phyloP scores from a whole-genome alignment of 2,797 vertebrate species.

The Rhadinocentrus ornatus region DNA sequence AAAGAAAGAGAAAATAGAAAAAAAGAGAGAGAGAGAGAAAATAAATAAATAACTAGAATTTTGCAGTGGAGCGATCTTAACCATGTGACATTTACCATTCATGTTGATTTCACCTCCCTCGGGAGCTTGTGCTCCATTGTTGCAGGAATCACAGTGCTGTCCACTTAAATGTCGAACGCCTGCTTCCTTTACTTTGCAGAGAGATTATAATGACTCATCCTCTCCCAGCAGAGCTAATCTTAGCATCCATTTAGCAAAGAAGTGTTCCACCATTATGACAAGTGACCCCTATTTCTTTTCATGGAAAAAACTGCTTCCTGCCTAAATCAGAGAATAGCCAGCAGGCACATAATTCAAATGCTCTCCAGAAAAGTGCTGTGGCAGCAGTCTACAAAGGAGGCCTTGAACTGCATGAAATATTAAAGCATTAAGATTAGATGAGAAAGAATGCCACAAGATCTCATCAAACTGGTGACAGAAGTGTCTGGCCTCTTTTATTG shows the following conservation, averaged over 20 bases:
- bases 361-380: conserved; percentile 72
- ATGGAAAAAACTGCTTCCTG: conserved; percentile 65
- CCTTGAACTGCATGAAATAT: conserved; percentile 72
- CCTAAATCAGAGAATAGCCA: conserved; percentile 66
- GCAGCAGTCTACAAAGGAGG: conserved; percentile 69
- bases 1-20: conserved; percentile 10
- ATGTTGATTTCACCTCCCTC: conserved; percentile 42
- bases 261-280: conserved; percentile 73
- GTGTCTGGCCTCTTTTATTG: conserved; percentile 11
- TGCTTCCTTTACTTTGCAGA: conserved; percentile 59
- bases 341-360: conserved; percentile 74
- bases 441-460: conserved; percentile 44
- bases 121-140: conserved; percentile 53
- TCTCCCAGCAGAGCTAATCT: conserved; percentile 71
- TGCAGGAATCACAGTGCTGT: conserved; percentile 52
- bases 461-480: conserved; percentile 27
- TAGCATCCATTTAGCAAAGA: conserved; percentile 76
- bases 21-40: background rate
- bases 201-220: conserved; percentile 72
- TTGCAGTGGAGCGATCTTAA: conserved; percentile 32
- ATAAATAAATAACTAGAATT: conserved; percentile 43
- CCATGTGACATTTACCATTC: conserved; percentile 47
- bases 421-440: conserved; percentile 64
- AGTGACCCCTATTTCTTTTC: conserved; percentile 75
- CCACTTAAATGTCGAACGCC: conserved; percentile 61